Conservation (phyloP, 2,113 vertebrate species). For the Laticauda laticaudata region DNA sequence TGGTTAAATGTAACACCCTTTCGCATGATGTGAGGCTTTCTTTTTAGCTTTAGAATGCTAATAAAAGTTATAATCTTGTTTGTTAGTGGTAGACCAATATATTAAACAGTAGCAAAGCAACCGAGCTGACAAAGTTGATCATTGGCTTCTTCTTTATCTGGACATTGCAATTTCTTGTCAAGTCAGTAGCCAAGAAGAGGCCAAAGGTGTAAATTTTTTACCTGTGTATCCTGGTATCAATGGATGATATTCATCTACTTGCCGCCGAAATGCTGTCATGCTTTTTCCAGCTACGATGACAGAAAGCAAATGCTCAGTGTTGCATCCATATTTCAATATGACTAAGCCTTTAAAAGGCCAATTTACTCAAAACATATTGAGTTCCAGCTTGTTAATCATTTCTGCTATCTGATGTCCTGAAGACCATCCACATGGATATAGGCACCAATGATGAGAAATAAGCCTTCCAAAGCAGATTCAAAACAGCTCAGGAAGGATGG, state of each 20-base stretch:
- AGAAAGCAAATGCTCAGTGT: not conserved
- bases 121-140: not conserved
- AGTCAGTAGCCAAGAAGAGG: not conserved
- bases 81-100: not conserved
- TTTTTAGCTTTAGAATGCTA: not conserved
- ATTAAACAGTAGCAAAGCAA: not conserved
- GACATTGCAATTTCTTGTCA: not conserved
- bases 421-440: not conserved
- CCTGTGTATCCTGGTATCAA: constrained; percentile 32
- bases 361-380: not conserved
- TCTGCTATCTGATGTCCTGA: not conserved
- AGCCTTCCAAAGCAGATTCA: not conserved
- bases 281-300: constrained; percentile 7
- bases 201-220: not conserved
- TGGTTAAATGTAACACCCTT: not conserved
- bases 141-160: not conserved
- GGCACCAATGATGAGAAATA: not conserved
- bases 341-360: not conserved
- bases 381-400: not conserved
- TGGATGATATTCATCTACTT: not conserved
- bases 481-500: not conserved
- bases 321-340: not conserved
- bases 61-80: not conserved
- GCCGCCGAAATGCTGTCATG: not conserved
- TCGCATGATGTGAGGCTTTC: not conserved